A percentile compares a stretch with the other conserved stretches of the same genome.
Conservation (phyloP, 2,797 vertebrate species). For the Ptychadena robeensis region DNA sequence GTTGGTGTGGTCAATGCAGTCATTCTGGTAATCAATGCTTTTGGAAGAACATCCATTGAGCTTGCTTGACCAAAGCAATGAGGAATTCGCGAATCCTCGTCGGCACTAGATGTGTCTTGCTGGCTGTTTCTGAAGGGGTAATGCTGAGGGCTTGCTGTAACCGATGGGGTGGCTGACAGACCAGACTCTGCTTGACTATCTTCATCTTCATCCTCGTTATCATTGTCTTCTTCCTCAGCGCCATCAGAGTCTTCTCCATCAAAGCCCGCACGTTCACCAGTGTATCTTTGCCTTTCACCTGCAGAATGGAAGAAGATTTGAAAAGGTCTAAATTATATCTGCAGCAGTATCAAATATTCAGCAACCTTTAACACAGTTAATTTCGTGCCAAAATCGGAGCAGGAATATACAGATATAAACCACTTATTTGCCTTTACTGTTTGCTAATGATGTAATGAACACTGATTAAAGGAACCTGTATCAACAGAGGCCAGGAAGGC, state of each 20-base stretch:
- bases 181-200: slow-evolving; percentile 95
- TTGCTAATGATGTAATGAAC: slow-evolving; percentile 4
- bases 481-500: no score
- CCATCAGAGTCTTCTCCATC: slow-evolving; percentile 95
- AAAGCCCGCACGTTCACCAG: slow-evolving; percentile 84
- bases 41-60: slow-evolving; percentile 84
- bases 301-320: slow-evolving; percentile 39
- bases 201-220: slow-evolving; percentile 95
- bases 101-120: slow-evolving; percentile 68
- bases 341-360: background rate
- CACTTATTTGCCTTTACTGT: background rate
- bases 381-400: background rate
- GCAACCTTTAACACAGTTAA: slow-evolving; percentile 9
- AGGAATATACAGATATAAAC: background rate
- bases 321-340: background rate
- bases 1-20: slow-evolving; percentile 76
- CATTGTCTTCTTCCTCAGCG: slow-evolving; percentile 91
- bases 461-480: background rate
- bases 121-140: slow-evolving; percentile 73
- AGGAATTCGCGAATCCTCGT: slow-evolving; percentile 69
- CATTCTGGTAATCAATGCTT: slow-evolving; percentile 92
- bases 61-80: slow-evolving; percentile 73
- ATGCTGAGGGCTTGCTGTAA: slow-evolving; percentile 92
- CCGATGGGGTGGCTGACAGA: slow-evolving; percentile 90
- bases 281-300: slow-evolving; percentile 88